Base-by-base conservation (phyloP, 2,888 invertebrate genomes). In the Entomobrya proxima region DNA sequence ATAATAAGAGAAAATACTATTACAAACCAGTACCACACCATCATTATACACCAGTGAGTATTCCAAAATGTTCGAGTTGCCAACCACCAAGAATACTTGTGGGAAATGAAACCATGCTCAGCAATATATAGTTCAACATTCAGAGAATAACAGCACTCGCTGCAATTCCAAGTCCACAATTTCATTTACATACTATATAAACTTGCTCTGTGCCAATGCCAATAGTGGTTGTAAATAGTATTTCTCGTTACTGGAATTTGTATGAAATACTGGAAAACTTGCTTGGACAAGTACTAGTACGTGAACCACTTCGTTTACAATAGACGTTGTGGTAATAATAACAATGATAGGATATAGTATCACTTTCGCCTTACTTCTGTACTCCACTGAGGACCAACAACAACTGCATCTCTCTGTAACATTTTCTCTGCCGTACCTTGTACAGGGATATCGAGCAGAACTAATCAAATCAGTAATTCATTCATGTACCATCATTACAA, bases 401-500 rank as follows among this genome's bases (percentile, higher is more conserved):
- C 27, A 55, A 24, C 55, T 55, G 55, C 24, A 21, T 55, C 24
- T n/a, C n/a, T n/a, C 44, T 40, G 15, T 15, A 40, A 40, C 44
- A 15, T 7, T 40, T 40, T 15, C 44, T 40, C 7, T 11, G 15
- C 7, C 64, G 3, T 69, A 69, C 37, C 21, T 44, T 35, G 30
- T 32, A 61, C 61, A 21, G n/a, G 32, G 21, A 81, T 72, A 72
- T 72, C 72, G 80, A 81, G 80, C 67, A 52, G 52, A 52, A 75
- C 50, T 75, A 82, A 82, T 82, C 82, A 82, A 75, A 81, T 81
- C 74, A 81, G 81, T 81, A 81, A 44, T 44, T 81, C 72, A 81
- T 81, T 81, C 81, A 61, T 81, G 69, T 58, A 32, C 58, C 61
- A 77, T 35, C 72, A 72, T 81, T 69, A 74, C 72, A 81, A 81